phyloP scores from a whole-genome alignment of 2,888 invertebrate genomes.

The Sympetrum striolatum region DNA sequence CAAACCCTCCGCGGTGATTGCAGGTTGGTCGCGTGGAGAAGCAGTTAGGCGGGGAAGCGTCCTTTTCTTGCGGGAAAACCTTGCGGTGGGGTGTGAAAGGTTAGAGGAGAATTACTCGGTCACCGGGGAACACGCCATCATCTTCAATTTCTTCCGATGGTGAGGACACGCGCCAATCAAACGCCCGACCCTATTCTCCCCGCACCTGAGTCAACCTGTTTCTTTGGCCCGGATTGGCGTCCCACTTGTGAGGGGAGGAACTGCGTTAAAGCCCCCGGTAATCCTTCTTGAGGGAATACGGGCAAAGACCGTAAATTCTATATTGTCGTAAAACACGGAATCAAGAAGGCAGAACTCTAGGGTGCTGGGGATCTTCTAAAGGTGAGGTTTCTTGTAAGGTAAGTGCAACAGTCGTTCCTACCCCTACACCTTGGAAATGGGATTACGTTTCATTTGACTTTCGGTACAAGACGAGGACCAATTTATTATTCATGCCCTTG shows the following conservation, averaged over 20 bases:
- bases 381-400: background rate
- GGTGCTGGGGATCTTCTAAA: background rate
- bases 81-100: background rate
- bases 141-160: background rate
- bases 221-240: no score
- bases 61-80: background rate
- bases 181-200: background rate
- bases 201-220: background rate
- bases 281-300: background rate
- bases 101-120: background rate
- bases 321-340: background rate
- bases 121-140: background rate
- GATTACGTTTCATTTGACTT: no score
- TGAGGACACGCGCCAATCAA: constrained; percentile 20
- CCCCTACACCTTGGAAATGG: no score
- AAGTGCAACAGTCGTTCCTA: no score
- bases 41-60: background rate
- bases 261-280: no score
- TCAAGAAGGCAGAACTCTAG: background rate
- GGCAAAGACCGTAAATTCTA: background rate
- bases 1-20: background rate
- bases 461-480: no score
- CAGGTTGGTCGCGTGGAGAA: background rate
- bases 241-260: background rate
- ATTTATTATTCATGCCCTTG: no score